phyloP scores from a whole-genome alignment of 2,113 vertebrate species.

The Heteronetta atricapilla region DNA sequence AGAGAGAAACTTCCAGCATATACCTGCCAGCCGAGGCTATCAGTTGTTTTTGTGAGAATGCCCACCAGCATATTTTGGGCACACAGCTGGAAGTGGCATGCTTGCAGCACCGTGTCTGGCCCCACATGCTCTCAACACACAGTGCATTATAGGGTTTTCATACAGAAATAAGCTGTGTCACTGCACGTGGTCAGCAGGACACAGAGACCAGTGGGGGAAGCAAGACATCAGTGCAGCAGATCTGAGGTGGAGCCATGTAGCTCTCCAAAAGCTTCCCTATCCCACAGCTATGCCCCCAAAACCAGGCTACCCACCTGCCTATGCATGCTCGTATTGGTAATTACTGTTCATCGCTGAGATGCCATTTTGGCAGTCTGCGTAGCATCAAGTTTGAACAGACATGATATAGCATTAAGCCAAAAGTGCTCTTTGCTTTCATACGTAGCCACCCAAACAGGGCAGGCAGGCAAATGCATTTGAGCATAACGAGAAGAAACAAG shows the following conservation, averaged over 20 bases:
- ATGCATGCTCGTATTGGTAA: background rate
- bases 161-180: background rate
- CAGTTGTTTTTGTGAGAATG: background rate
- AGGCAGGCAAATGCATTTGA: background rate
- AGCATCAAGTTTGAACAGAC: background rate
- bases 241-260: background rate
- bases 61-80: background rate
- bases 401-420: background rate
- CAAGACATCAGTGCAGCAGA: background rate
- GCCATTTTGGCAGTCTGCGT: background rate
- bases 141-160: fast-evolving
- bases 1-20: background rate
- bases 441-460: background rate
- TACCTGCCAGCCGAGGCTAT: background rate
- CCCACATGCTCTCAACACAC: background rate
- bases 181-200: background rate
- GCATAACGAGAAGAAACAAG: slow-evolving; percentile 33
- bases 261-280: background rate
- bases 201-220: background rate
- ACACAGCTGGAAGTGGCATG: background rate
- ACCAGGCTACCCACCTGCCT: background rate
- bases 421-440: background rate
- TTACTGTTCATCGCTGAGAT: background rate
- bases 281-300: background rate
- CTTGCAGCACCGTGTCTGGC: fast-evolving